Base-by-base conservation (phyloP, 2,888 invertebrate genomes). In the Monopis laevigella region DNA sequence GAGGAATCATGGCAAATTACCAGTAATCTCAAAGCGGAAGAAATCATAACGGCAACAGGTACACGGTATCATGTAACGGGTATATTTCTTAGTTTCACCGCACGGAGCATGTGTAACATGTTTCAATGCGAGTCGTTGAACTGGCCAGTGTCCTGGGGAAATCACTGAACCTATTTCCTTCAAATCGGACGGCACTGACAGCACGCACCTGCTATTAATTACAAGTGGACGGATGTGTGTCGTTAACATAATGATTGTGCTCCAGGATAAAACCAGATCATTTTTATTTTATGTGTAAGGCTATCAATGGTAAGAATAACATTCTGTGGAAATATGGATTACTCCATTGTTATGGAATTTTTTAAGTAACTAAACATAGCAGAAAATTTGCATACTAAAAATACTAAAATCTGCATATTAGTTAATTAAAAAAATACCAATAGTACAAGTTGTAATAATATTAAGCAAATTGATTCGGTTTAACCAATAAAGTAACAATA, bases 191-290 rank as follows among this genome's bases (percentile, higher is more conserved):
- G 49, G 53, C 49, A 32, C 48, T 50, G 48, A 52, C 48, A 47
- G 44, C 46, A 40, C 53, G 58, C 69, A 71, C 67, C 68, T 69
- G 66, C 56, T 49, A 48, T 55, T 56, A 66, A 67, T 67, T 65
- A 62, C 54, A 60, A 28, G 52, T 50, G 54, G 60, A 53, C 59
- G 59, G 64, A 59, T 57, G 51, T 56, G 52, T 52, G 59, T 51
- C 62, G 54, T 62, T 59, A 61, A 58, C 55, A 52, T 52, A 54
- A 55, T 53, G 45, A 58, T 56, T 17, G 32, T 14, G 32, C 32
- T 17, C 6, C 32, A n/a, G 3, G 32, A 32, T 4, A 17, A 32
- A 32, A 32, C 16, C 16, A 32, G 17, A 16, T 17, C 32, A 32
- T 11, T 28, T 28, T 13, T 21, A 21, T 21, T 7, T n/a, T n/a